Base-by-base conservation (phyloP, 2,888 invertebrate genomes). In the Caenorhabditis afra region DNA sequence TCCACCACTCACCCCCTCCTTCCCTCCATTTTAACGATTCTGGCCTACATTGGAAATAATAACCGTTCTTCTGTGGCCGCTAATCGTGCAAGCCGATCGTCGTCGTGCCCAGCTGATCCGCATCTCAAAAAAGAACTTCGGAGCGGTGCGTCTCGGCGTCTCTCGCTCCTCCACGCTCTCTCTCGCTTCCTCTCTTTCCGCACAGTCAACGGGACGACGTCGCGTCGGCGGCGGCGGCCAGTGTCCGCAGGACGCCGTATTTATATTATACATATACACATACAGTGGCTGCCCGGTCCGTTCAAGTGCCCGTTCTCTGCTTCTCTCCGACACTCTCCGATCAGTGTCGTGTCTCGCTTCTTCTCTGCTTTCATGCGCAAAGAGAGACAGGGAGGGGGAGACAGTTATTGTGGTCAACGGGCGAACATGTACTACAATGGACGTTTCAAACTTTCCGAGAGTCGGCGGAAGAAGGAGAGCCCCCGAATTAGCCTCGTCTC, bases 191-290 rank as follows among this genome's bases (percentile, higher is more conserved):
- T n/a, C n/a, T n/a, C 29, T 57, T 23, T 41, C 20, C n/a, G 47
- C 62, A 64, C 64, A 73, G 73, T 73, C 73, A 73, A 71, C 71
- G 73, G 61, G 70, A 70, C 45, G 47, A 64, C 73, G 64, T 53
- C 53, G 61, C 23, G 47, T 67, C 58, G 29, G 3, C 29, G 29
- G 3, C 29, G 29, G 29, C 29, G 4, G 29, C 29, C 29, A 29
- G 29, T 29, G 29, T 29, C 29, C 29, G 29, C 29, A 29, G 29
- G 8, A 47, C 41, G 50, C 73, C 73, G 73, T 73, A 73, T 73
- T 73, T 73, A 73, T 73, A 73, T 73, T 73, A 73, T 73, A 73
- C 73, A 73, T 73, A 73, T 64, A 73, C 58, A 73, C 73, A 73
- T 73, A 65, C 73, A 73, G 73, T 73, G 73, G 73, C 71, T 71